Conservation (phyloP, 1,140 invertebrate species). For the Ceratitis capitata region DNA sequence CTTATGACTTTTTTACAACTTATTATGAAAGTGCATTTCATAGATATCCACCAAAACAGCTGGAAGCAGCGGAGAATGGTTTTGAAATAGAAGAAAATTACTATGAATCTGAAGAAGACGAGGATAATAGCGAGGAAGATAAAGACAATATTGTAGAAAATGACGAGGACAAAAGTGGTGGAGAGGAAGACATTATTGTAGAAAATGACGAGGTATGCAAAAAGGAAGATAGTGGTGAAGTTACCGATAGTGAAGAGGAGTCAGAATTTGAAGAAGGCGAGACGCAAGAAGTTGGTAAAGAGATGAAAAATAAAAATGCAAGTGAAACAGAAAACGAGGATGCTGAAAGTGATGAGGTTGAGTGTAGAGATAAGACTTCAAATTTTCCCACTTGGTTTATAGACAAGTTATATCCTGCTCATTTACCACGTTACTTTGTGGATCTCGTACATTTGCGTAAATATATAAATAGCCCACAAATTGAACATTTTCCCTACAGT, state of each 20-base stretch:
- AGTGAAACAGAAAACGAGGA: constrained; percentile 40
- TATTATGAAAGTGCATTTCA: constrained; percentile 53
- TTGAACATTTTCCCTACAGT: constrained; percentile 73
- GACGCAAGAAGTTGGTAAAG: neutral
- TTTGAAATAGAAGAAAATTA: constrained; percentile 34
- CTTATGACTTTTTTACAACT: constrained; percentile 69
- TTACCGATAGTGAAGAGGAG: constrained; percentile 44
- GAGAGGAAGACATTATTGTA: constrained; percentile 40
- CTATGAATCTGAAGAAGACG: too few relatives aligned
- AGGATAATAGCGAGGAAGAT: constrained; percentile 9
- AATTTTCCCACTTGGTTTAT: constrained; percentile 74
- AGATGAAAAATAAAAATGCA: constrained; percentile 39
- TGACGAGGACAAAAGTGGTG: neutral
- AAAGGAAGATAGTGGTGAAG: constrained; percentile 47
- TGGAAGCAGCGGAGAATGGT: constrained; percentile 42
- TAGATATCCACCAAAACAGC: neutral
- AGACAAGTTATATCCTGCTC: constrained; percentile 69
- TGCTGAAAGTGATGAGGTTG: constrained; percentile 39
- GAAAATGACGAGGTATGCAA: constrained; percentile 45
- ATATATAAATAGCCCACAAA: constrained; percentile 76
- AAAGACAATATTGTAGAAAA: constrained; percentile 43
- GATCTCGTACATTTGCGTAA: constrained; percentile 74
- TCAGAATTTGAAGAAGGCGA: constrained; percentile 45
- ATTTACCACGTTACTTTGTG: constrained; percentile 72
- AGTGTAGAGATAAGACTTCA: constrained; percentile 52